Conservation (phyloP, 2,113 vertebrate species). For the Phocoena phocoena region DNA sequence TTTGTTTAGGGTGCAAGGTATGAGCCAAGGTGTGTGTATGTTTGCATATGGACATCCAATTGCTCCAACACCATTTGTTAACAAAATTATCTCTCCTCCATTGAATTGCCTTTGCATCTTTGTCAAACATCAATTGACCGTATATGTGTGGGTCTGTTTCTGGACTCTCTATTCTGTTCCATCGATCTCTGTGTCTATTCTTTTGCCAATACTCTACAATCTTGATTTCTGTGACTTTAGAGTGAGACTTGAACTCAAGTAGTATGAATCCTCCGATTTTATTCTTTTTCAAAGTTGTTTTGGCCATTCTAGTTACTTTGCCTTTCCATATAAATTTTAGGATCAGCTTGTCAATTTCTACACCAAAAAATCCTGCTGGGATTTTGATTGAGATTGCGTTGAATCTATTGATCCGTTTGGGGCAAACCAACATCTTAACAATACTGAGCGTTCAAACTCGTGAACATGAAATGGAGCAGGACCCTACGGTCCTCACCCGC, state of each 20-base stretch:
- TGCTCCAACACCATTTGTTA: background rate
- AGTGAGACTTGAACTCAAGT: background rate
- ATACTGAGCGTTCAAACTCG: background rate
- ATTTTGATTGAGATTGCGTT: background rate
- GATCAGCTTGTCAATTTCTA: background rate
- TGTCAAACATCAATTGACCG: background rate
- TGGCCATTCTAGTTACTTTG: background rate
- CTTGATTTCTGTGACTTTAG: background rate
- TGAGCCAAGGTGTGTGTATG: too few species aligned
- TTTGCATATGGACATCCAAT: background rate
- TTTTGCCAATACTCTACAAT: background rate
- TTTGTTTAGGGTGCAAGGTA: background rate
- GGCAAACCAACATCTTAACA: background rate
- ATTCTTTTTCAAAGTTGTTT: background rate
- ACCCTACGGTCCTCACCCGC: too few species aligned
- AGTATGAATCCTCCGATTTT: background rate
- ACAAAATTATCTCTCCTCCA: background rate
- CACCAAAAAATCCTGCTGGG: background rate
- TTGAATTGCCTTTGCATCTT: background rate
- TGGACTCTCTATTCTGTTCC: background rate
- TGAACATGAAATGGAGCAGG: too few species aligned
- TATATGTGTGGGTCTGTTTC: background rate
- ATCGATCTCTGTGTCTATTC: background rate
- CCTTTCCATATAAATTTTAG: background rate
- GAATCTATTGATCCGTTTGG: background rate